Conservation (phyloP, 2,113 vertebrate species). For the Corythoichthys intestinalis region DNA sequence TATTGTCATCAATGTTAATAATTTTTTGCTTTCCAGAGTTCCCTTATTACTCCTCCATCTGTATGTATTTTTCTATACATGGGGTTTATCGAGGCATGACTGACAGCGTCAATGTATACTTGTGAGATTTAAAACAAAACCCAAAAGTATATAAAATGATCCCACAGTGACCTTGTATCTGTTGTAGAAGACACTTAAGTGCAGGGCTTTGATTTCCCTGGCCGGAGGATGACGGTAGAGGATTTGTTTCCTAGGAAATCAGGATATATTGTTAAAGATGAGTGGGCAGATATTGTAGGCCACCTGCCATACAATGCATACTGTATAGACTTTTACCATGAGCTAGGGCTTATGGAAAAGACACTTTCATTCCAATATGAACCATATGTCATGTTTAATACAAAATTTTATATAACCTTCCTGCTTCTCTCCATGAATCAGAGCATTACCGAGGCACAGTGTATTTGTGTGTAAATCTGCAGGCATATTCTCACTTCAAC, state of each 20-base stretch:
- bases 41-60: no score
- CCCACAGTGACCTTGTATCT: conserved; percentile 1
- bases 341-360: no score
- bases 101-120: background rate
- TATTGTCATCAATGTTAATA: no score
- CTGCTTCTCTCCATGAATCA: no score
- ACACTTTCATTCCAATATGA: no score
- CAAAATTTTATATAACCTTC: no score
- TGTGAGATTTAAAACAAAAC: conserved; percentile 6
- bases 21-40: no score
- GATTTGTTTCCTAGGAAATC: conserved; percentile 29
- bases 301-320: background rate
- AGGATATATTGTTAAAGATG: conserved; percentile 30
- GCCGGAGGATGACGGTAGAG: background rate
- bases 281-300: conserved; percentile 21
- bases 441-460: no score
- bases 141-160: conserved; percentile 15
- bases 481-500: no score
- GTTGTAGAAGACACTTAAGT: conserved; percentile 39
- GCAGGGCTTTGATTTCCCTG: conserved; percentile 36
- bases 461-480: no score
- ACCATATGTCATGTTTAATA: no score
- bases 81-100: background rate
- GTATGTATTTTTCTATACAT: background rate
- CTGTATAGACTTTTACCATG: no score